Percentiles rank a stretch among this genome's conserved stretches.
Conservation (phyloP, 2,888 invertebrate genomes). For the Drosophila nr. medialis region DNA sequence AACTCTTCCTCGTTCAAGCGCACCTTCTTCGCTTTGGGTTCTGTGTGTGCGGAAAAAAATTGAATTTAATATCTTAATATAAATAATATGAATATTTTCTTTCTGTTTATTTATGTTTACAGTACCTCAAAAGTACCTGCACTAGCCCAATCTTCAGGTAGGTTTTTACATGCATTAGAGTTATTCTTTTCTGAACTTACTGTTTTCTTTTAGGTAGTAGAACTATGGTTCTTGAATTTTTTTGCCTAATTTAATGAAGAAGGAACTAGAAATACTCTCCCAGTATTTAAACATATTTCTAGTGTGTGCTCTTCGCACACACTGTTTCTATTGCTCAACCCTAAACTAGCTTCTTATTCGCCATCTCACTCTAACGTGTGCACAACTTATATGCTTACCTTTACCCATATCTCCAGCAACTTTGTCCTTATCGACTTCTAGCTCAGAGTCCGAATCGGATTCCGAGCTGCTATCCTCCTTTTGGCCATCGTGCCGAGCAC, state of each 20-base stretch:
- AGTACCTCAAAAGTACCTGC: no score
- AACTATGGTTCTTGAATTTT: neutral
- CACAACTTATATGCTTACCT: slow-evolving; percentile 43
- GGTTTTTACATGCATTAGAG: neutral
- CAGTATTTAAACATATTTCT: neutral
- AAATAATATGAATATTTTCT: neutral
- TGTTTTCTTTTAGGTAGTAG: neutral
- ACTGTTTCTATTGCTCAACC: neutral
- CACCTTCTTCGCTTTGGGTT: slow-evolving; percentile 86
- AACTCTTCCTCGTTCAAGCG: slow-evolving; percentile 94
- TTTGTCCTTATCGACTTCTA: slow-evolving; percentile 68
- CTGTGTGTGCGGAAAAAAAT: slow-evolving; percentile 26
- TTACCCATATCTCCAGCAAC: slow-evolving; percentile 66
- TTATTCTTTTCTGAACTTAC: neutral
- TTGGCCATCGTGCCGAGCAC: slow-evolving; percentile 75
- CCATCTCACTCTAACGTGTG: neutral
- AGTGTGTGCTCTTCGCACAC: neutral
- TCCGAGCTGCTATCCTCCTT: slow-evolving; percentile 68
- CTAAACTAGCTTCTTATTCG: neutral
- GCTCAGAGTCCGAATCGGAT: slow-evolving; percentile 75
- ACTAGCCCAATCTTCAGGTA: neutral
- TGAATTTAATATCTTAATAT: neutral
- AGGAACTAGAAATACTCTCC: no score
- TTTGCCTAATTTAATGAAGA: neutral
- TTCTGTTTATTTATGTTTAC: neutral